A percentile compares a stretch with the other conserved stretches of the same genome.
These are phyloP conservation scores for Hypsibius dujardini DNA, from an alignment of 1,140 invertebrate species.

Conservation along the genomic window DNA sequence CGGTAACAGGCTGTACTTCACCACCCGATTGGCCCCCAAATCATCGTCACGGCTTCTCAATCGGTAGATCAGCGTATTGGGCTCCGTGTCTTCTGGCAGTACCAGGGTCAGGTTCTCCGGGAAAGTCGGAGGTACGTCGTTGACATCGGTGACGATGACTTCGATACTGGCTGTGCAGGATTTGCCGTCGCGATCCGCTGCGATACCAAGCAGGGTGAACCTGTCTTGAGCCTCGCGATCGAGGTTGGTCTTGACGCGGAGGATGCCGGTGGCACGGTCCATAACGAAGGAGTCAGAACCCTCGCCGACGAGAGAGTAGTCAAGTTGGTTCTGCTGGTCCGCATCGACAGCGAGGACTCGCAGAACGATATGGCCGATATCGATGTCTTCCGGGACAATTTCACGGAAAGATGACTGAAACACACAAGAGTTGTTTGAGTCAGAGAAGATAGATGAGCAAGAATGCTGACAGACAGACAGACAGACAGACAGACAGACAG, in stretches of 20 bases:
- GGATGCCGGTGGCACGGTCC: slow-evolving; percentile 52
- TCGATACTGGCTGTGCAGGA: slow-evolving; percentile 22
- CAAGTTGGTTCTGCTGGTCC: slow-evolving; percentile 59
- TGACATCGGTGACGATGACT: slow-evolving; percentile 38
- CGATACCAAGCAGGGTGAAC: slow-evolving; percentile 43
- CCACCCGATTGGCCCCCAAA: slow-evolving; percentile 6
- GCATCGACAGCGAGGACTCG: slow-evolving; percentile 54
- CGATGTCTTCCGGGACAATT: slow-evolving; percentile 36
- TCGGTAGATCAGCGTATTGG: background rate
- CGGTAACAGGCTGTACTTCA: background rate
- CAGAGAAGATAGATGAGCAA: slow-evolving; percentile 27
- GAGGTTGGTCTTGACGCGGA: slow-evolving; percentile 52
- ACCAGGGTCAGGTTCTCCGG: background rate
- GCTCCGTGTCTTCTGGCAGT: background rate
- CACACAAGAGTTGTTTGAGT: too few species aligned
- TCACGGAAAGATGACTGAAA: slow-evolving; percentile 5
- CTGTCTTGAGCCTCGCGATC: slow-evolving; percentile 63
- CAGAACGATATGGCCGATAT: slow-evolving; percentile 44
- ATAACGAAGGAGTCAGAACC: slow-evolving; percentile 66
- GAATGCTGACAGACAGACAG: slow-evolving; percentile 25
- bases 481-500: too few species aligned
- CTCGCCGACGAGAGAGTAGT: slow-evolving; percentile 56
- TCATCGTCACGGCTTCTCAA: background rate
- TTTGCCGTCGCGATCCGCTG: slow-evolving; percentile 28
- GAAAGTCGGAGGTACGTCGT: slow-evolving; percentile 31